Conservation (phyloP, 2,888 invertebrate genomes). For the Phorcus lineatus region DNA sequence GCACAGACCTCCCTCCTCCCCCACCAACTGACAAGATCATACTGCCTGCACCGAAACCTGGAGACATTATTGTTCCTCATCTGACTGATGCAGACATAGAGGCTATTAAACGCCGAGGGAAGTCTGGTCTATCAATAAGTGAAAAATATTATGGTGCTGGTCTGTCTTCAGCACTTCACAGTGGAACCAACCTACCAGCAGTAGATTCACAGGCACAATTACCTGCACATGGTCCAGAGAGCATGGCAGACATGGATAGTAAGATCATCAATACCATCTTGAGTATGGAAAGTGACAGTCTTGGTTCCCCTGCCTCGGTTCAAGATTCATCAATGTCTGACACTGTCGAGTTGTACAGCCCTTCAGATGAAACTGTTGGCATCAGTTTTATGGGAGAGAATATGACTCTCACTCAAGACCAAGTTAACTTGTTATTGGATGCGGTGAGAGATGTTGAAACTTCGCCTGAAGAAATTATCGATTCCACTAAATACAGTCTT, state of each 20-base stretch:
- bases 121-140: constrained; percentile 30
- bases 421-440: constrained; percentile 54
- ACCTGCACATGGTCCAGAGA: constrained; percentile 11
- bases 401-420: constrained; percentile 64
- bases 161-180: constrained; percentile 4
- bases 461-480: constrained; percentile 2
- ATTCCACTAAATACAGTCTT: neutral
- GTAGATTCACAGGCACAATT: neutral
- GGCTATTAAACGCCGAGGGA: constrained; percentile 49
- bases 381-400: constrained; percentile 50
- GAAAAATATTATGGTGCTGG: constrained; percentile 25
- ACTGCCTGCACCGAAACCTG: constrained; percentile 62
- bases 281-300: constrained; percentile 62
- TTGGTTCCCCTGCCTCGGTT: constrained; percentile 37
- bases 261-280: constrained; percentile 67
- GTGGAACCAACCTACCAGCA: neutral
- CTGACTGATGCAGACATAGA: constrained; percentile 69
- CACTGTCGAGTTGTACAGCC: constrained; percentile 29
- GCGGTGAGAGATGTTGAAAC: constrained; percentile 64
- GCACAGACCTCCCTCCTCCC: constrained; percentile 48
- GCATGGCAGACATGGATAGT: constrained; percentile 58
- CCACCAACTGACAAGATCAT: constrained; percentile 50
- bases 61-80: constrained; percentile 68
- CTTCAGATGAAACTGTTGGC: constrained; percentile 33
- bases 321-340: constrained; percentile 27